Conservation (phyloP, 2,797 vertebrate genomes). For the Sphaeramia orbicularis region DNA sequence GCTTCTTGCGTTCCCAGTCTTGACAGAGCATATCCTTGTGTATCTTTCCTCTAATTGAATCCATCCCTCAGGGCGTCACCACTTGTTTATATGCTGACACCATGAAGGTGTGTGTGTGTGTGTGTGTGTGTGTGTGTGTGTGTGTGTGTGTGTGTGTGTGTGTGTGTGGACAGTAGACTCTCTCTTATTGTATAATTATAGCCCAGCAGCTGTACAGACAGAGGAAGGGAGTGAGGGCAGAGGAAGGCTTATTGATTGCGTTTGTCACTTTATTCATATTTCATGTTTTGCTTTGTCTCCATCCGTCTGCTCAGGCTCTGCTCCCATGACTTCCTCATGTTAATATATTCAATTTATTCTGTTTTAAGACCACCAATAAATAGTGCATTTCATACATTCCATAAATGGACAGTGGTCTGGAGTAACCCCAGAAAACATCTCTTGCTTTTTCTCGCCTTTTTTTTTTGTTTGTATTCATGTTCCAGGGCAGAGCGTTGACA, state of each 20-base stretch:
- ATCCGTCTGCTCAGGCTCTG: neutral
- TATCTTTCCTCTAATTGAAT: conserved; percentile 77
- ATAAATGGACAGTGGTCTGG: conserved; percentile 14
- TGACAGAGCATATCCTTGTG: conserved; percentile 74
- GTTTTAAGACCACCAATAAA: conserved; percentile 18
- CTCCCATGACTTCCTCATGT: conserved; percentile 3
- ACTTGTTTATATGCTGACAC: conserved; percentile 76
- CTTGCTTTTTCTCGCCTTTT: conserved; percentile 17
- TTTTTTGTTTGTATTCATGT: neutral
- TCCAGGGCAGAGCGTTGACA: conserved; percentile 8
- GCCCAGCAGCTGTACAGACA: conserved; percentile 56
- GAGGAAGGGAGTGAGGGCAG: conserved; percentile 50
- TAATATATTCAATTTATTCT: conserved; percentile 22
- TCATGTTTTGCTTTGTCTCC: conserved; percentile 61
- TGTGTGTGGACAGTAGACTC: no score
- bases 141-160: no score
- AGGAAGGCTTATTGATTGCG: conserved; percentile 70
- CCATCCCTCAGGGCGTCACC: conserved; percentile 69
- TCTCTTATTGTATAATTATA: conserved; percentile 77
- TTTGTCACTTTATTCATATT: conserved; percentile 69
- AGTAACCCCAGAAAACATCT: conserved; percentile 31
- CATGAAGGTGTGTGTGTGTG: conserved; percentile 60
- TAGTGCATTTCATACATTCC: conserved; percentile 20
- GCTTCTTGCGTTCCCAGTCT: conserved; percentile 55
- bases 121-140: conserved; percentile 8